Base-by-base conservation (phyloP, 2,888 invertebrate species). In the Beris chalybata region DNA sequence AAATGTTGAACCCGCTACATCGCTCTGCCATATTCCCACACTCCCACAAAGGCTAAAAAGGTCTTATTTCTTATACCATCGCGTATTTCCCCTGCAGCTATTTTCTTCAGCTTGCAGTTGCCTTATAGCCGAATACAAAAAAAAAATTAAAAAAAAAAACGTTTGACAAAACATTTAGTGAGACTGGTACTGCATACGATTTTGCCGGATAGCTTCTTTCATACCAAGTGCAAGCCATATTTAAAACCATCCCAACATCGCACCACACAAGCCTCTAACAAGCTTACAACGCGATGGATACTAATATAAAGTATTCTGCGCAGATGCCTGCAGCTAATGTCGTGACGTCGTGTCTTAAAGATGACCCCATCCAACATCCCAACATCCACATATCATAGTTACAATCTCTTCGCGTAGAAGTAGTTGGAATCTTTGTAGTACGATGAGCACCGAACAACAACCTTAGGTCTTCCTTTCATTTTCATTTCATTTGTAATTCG, bases 321-420 rank as follows among this genome's bases (percentile, higher is more conserved):
- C 65, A 65, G 61, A 65, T 68, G 67, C 65, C 61, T 61, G 38
- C 15, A 65, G 61, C 58, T 63, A 66, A 68, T 68, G 66, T 65
- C 68, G 66, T 68, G 68, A 63, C 55, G 68, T 66, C 66, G 68
- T 68, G 66, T 58, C 68, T 66, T 45, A 30, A 68, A 65, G 68
- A 65, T 68, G 68, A 68, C 68, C 68, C 68, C 68, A 68, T 68
- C 68, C 68, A 64, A 55, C 65, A 55, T 63, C 52, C 64, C 54
- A 56, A 64, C 66, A 66, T 66, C 63, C 55, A 55, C 64, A 64
- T 55, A 64, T 64, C 55, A 55, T 64, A 64, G 31, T 30, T 15
- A 47, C 55, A 55, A 64, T 64, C 55, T 54, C 55, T 29, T 30
- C n/a, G 38, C 30, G 38, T 38, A 52, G 50, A 38, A 44, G 43